These are phyloP conservation scores for Vombatus ursinus DNA, from an alignment of 2,113 vertebrate genomes.

Conservation along the genomic window DNA sequence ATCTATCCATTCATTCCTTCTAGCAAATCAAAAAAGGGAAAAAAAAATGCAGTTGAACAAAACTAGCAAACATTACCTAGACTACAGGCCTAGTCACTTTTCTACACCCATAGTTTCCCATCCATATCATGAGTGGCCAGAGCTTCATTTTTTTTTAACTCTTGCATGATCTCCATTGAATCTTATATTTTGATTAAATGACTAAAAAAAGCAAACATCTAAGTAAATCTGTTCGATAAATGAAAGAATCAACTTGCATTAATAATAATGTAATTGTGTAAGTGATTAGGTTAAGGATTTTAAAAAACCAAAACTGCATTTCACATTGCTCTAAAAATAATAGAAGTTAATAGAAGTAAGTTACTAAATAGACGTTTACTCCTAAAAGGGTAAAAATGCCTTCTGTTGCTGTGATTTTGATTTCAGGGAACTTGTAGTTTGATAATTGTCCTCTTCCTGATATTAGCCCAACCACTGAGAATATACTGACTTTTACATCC, in stretches of 20 bases:
- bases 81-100: background rate
- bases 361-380: background rate
- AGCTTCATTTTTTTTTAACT: background rate
- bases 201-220: background rate
- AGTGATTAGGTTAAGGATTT: background rate
- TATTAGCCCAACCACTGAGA: background rate
- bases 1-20: background rate
- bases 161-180: background rate
- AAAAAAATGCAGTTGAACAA: background rate
- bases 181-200: background rate
- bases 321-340: background rate
- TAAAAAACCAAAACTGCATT: background rate
- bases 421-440: slow-evolving; percentile 19
- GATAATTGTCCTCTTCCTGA: background rate
- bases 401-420: background rate
- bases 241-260: background rate
- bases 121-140: background rate
- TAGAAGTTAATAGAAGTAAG: background rate
- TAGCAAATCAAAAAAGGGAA: background rate
- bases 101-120: background rate
- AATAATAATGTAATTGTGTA: background rate
- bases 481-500: background rate
- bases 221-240: slow-evolving; percentile 13
- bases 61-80: background rate
- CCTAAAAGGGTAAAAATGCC: background rate